Evolutionary conservation across 2,113 vertebrate species (phyloP).

Genomic region (Chionis minor): DNA sequence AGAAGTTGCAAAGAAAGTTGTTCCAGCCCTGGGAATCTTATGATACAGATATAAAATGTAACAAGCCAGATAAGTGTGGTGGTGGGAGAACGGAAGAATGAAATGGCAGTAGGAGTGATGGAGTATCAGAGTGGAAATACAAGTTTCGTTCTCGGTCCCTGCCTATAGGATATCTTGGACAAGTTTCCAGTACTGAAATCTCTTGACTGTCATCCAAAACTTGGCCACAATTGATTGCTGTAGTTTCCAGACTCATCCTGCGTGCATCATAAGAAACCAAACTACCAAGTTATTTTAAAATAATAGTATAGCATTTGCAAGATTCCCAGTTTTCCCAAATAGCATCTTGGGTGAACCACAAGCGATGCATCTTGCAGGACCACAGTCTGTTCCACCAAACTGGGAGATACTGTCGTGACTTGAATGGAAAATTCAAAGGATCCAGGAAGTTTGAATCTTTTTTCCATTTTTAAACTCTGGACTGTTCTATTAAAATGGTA

Average conservation of each 20-base stretch:
- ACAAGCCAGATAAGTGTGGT: background rate
- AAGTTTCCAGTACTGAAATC: background rate
- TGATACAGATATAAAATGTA: background rate
- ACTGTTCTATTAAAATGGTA: background rate
- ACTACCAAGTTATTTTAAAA: background rate
- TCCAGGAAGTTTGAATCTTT: background rate
- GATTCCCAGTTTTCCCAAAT: background rate
- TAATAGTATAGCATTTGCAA: conserved; percentile 3
- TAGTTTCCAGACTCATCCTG: conserved; percentile 4
- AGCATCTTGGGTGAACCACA: background rate
- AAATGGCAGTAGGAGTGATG: background rate
- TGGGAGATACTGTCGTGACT: background rate
- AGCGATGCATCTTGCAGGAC: background rate
- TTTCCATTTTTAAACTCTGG: background rate
- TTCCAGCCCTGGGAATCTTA: background rate
- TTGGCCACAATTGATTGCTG: conserved; percentile 12
- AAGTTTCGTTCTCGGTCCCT: background rate
- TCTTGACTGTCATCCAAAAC: background rate
- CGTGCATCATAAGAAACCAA: conserved; percentile 19
- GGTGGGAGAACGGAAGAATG: background rate
- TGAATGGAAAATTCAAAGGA: background rate
- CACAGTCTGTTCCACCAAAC: background rate
- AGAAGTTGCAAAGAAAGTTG: background rate
- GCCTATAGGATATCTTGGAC: background rate
- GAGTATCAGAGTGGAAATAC: background rate